Evolutionary conservation across 2,888 invertebrate genomes (phyloP), one percentile per base, ranked within the genome.

Genomic region (Drymonia ruficornis): DNA sequence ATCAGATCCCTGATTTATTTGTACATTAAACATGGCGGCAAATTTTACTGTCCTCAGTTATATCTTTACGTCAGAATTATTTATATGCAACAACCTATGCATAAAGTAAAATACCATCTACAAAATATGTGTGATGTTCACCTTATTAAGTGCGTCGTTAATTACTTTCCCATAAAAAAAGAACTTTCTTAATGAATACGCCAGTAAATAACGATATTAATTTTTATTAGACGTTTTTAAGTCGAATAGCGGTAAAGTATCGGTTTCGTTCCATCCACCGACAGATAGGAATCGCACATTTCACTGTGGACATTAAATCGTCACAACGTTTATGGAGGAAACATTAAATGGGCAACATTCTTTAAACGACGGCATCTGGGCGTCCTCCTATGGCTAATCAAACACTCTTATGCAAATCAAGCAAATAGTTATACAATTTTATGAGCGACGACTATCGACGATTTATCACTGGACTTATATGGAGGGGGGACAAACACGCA

Each of bases 371-470:
- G 73, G 70, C 70, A 76, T 79, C 79, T 80, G 67, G 73, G 69
- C 74, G 76, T 82, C 77, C 78, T 79, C 79, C 68, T 68, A 72
- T 77, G 66, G 70, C 67, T 84, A 82, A 86, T 84, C 84, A 83
- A 83, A 84, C 66, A 81, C 75, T 80, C 74, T 80, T 86, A 89
- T 87, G 88, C 84, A 87, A 89, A 89, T 89, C 72, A 83, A 72
- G 78, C 78, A 77, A 82, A 81, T 81, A 76, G 74, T 81, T 81
- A 81, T 81, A 84, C 76, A 80, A 80, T 82, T 84, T 86, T 83
- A 87, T 81, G 77, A 84, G 77, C 72, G 76, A 65, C 72, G 74
- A 75, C 75, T 79, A 79, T 78, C 75, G 76, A 68, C 78, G 70
- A 85, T 83, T 84, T 82, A 86, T 83, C 82, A 78, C 70, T 77